Percentiles rank a stretch among this genome's conserved stretches.
phyloP scores from a whole-genome alignment of 2,888 invertebrate species.

The Agrotis clavis region DNA sequence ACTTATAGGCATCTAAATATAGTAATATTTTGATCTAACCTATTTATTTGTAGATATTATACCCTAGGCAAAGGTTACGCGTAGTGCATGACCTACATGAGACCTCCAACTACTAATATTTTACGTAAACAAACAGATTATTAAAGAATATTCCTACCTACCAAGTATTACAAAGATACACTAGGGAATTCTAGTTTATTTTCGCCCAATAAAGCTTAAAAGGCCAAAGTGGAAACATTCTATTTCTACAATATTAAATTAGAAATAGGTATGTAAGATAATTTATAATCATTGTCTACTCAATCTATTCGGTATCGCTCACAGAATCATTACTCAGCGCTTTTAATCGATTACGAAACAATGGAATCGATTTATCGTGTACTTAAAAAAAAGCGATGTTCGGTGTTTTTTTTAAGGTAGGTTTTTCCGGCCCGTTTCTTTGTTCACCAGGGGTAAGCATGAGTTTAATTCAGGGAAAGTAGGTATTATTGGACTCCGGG shows the following conservation, averaged over 20 bases:
- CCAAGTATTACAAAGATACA: not conserved
- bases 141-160: no score
- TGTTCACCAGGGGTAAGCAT: no score
- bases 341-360: conserved; percentile 61
- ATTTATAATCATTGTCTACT: conserved; percentile 31
- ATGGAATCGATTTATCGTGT: conserved; percentile 50
- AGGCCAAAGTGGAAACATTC: conserved; percentile 10
- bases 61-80: not conserved
- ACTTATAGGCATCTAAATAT: no score
- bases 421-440: no score
- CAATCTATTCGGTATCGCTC: conserved; percentile 28
- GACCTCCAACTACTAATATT: conserved; percentile 19
- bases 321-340: conserved; percentile 58
- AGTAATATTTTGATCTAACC: not conserved
- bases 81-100: conserved; percentile 5
- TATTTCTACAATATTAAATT: conserved; percentile 7
- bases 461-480: no score
- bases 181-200: conserved; percentile 19
- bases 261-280: conserved; percentile 20
- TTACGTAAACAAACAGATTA: not conserved
- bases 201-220: not conserved
- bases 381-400: conserved; percentile 35
- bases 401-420: not conserved
- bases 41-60: not conserved
- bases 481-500: no score